Conservation (phyloP, 2,797 vertebrate genomes). For the Sarcoramphus papa region DNA sequence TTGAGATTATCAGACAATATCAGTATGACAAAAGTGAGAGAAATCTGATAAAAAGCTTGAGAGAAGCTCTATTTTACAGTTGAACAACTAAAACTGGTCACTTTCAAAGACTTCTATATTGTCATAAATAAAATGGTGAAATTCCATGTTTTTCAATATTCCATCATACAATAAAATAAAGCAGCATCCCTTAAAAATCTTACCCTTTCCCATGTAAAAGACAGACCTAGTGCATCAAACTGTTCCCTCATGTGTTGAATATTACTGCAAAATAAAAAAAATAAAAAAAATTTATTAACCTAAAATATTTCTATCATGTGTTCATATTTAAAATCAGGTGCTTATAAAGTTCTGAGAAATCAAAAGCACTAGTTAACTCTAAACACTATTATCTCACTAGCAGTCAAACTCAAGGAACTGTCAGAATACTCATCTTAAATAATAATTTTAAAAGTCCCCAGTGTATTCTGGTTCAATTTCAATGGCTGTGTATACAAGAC, state of each 20-base stretch:
- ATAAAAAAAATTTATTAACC: background rate
- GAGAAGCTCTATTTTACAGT: background rate
- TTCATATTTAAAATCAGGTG: background rate
- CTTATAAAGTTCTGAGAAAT: background rate
- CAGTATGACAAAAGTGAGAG: background rate
- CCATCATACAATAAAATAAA: background rate
- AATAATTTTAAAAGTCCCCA: background rate
- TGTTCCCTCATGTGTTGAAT: conserved; percentile 90
- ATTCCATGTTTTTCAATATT: background rate
- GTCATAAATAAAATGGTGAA: background rate
- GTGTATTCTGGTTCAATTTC: background rate
- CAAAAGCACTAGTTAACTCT: background rate
- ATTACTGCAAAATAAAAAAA: conserved; percentile 80
- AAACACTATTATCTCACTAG: background rate
- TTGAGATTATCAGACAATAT: background rate
- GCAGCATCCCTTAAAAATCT: conserved; percentile 11
- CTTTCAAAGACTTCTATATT: background rate
- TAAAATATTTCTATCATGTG: background rate
- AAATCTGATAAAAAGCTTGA: background rate
- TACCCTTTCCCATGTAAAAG: conserved; percentile 93
- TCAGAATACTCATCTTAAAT: background rate
- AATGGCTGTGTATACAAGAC: background rate
- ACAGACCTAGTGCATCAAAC: conserved; percentile 88
- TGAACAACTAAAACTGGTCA: background rate
- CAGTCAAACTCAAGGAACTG: background rate